These are phyloP conservation scores for Tetranychus truncatus DNA, from an alignment of 2,888 invertebrate species.

Conservation along the genomic window DNA sequence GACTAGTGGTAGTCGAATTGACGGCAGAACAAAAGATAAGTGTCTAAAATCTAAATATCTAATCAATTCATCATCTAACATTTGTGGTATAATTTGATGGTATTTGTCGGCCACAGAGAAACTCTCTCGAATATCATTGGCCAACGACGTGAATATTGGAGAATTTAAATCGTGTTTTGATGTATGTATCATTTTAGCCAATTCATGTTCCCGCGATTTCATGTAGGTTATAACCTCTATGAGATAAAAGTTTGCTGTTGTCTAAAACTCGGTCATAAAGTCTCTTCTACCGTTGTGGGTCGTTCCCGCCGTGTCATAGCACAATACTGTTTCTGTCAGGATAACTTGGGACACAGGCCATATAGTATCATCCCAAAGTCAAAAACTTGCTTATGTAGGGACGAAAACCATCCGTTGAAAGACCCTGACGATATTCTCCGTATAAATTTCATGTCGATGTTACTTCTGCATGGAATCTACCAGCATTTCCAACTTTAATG, in stretches of 20 bases:
- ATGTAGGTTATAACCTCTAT: constrained; percentile 23
- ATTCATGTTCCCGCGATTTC: constrained; percentile 28
- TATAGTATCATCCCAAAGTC: constrained; percentile 26
- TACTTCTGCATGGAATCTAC: not conserved
- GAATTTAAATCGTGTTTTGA: not conserved
- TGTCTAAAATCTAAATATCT: constrained; percentile 27
- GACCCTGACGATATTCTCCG: constrained; percentile 7
- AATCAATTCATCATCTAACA: constrained; percentile 24
- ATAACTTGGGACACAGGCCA: constrained; percentile 25
- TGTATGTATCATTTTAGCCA: constrained; percentile 12
- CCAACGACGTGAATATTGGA: not conserved
- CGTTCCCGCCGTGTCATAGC: too few species aligned
- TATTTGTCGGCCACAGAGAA: constrained; percentile 29
- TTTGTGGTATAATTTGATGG: constrained; percentile 27
- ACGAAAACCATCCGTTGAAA: constrained; percentile 23
- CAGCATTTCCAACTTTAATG: not conserved
- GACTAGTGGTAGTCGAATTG: constrained; percentile 26
- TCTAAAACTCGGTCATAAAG: not conserved
- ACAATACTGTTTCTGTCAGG: not conserved
- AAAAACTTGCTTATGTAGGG: constrained; percentile 15
- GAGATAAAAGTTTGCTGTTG: not conserved
- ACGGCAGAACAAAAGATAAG: constrained; percentile 29
- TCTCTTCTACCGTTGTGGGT: too few species aligned
- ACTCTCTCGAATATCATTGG: constrained; percentile 23
- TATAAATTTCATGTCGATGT: not conserved